Evolutionary conservation across 2,113 vertebrate genomes (phyloP).

Genomic region (Stigmatopora nigra): DNA sequence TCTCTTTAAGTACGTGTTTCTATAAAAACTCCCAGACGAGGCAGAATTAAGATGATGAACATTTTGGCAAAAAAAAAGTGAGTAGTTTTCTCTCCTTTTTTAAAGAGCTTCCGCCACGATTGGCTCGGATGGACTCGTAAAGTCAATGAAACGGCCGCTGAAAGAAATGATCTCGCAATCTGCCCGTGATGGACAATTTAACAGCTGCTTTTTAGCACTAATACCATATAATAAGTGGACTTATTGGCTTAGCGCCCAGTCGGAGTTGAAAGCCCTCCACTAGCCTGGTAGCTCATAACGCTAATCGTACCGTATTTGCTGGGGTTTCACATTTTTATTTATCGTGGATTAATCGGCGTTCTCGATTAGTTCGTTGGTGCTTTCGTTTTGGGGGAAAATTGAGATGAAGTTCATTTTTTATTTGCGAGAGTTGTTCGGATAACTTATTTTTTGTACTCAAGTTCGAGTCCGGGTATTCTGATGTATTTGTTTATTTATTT

Average conservation of each 20-base stretch:
- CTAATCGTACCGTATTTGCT: background rate
- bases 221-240: background rate
- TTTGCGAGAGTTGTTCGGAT: too few relatives aligned
- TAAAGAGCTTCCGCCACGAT: background rate
- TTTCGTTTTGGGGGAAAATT: slow-evolving; percentile 20
- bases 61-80: background rate
- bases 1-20: background rate
- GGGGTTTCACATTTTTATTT: slow-evolving; percentile 1
- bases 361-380: slow-evolving; percentile 11
- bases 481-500: too few relatives aligned
- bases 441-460: too few relatives aligned
- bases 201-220: background rate
- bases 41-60: background rate
- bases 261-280: background rate
- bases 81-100: background rate
- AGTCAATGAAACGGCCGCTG: background rate
- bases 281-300: background rate
- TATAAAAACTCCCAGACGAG: background rate
- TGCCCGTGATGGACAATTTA: background rate
- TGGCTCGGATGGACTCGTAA: background rate
- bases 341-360: background rate
- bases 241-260: slow-evolving; percentile 1
- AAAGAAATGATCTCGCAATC: slow-evolving; percentile 1
- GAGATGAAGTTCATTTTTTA: slow-evolving; percentile 5
- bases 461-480: too few relatives aligned